Base-by-base conservation (phyloP, 1,140 invertebrate genomes). In the Tetramorium alpestre region DNA sequence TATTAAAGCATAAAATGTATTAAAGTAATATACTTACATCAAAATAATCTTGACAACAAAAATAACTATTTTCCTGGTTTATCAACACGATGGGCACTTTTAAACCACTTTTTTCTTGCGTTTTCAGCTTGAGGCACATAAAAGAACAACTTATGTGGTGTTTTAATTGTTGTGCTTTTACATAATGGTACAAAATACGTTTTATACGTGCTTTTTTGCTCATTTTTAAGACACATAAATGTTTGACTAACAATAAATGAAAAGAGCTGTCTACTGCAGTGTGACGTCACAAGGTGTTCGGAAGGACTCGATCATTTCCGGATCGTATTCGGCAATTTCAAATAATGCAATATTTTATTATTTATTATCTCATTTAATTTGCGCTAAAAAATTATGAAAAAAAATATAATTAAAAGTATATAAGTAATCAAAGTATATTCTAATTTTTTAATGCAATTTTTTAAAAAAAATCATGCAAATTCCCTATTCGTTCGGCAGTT, bases 301-400 rank as follows among this genome's bases (percentile, higher is more conserved):
- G 33, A 18, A n/a, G 2, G 22, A 22, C 22, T 22, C 22, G n/a
- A 8, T 22, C 22, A 4, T 44, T 41, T 67, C n/a, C 38, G 64
- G 64, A 44, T 2, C n/a, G 38, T 44, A 1, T 67, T 67, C n/a
- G 38, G 38, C 4, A 60, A 64, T 64, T 64, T 64, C 33, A 64
- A 64, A 25, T 64, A 64, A 38, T 28, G 33, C 62, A 64, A 64
- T 38, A n/a, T n/a, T 58, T 58, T 58, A 58, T 58, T 58, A 58
- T 58, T 58, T 10, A 58, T 22, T 58, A 22, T 58, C 5, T 64
- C 13, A 16, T 6, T 33, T 38, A 64, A 38, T 64, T 38, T 64
- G 33, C 4, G 7, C n/a, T 38, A n/a, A 64, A 64, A 38, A 64
- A 64, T 64, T 38, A 38, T 2, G 6, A n/a, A 64, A 18, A 28